These are phyloP conservation scores for Stenotaenia linearis DNA, from an alignment of 2,888 invertebrate species.

Conservation along the genomic window DNA sequence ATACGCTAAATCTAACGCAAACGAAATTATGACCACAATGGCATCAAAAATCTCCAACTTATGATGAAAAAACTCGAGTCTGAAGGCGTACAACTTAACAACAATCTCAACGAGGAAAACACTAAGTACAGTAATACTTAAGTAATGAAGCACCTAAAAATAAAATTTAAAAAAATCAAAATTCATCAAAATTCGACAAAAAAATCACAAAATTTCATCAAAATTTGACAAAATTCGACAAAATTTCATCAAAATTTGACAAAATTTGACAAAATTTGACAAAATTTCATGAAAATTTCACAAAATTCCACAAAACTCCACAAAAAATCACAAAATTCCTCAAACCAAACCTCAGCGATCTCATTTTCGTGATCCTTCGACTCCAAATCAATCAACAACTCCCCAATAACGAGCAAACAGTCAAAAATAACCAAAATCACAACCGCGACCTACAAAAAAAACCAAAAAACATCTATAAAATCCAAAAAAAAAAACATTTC, in stretches of 20 bases:
- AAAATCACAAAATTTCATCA: background rate
- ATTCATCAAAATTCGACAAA: background rate
- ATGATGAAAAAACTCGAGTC: constrained; percentile 46
- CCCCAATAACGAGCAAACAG: constrained; percentile 47
- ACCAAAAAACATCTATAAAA: background rate
- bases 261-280: no score
- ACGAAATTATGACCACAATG: constrained; percentile 47
- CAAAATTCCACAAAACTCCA: no score
- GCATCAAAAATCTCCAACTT: constrained; percentile 50
- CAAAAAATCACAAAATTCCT: no score
- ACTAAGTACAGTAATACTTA: constrained; percentile 45
- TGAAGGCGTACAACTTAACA: constrained; percentile 45
- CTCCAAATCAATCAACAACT: constrained; percentile 47
- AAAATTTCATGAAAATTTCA: no score
- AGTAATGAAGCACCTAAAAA: constrained; percentile 45
- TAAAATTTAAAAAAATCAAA: background rate
- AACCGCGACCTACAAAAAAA: constrained; percentile 43
- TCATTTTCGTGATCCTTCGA: constrained; percentile 36
- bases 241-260: no score
- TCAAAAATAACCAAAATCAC: constrained; percentile 48
- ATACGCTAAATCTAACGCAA: constrained; percentile 47
- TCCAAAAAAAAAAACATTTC: background rate
- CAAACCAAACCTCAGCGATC: constrained; percentile 20
- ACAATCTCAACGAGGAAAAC: constrained; percentile 47
- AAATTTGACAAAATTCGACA: background rate